Evolutionary conservation across 53 echinoderm and acorn worm species (phyloP), one percentile per base, ranked within the genome.

Genomic region (Holothuria leucospilota): DNA sequence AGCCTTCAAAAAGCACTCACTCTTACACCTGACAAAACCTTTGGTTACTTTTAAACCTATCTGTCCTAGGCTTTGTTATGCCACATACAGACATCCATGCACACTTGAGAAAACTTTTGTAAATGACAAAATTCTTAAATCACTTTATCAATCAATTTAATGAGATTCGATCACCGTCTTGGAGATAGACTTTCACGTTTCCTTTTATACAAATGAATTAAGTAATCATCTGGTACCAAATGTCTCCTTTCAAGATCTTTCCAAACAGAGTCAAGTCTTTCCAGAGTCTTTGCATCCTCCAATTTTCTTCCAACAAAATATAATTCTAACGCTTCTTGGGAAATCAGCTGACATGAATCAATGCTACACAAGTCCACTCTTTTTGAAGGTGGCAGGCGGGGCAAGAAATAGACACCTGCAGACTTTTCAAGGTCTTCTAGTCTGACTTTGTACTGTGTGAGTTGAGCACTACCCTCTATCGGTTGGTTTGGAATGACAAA

Each of bases 401-500:
- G 90, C 14, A 99, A 63, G 69, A 99, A 94, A 28, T 41, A 51
- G 3, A 93, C 59, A 62, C 98, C 98, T 13, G 92, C 73, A 25
- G 86, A 63, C 39, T 90, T 93, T 28, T 91, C 88, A 52, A 98
- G 81, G 51, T 87, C 86, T 46, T 92, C 85, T 53, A 95, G 67
- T 8, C 88, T 26, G 29, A 98, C 98, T 61, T 98, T 88, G 63
- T 87, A 98, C 9, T 93, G 88, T 39, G 53, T 87, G 23, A 98
- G 95, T n/a, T 86, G 89, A 20, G 77, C 84, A 14, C 79, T 80
- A 49, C 88, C 85, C 26, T 80, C 85, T 86, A 98, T 98, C 21
- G 84, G 84, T 62, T 89, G 23, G 71, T 98, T 98, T 16, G 98
- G 98, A 18, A 98, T 90, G 25, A 98, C 63, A 56, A 98, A 98